These are phyloP conservation scores for Vidua chalybeata DNA, from an alignment of 2,113 vertebrate species.

Conservation along the genomic window DNA sequence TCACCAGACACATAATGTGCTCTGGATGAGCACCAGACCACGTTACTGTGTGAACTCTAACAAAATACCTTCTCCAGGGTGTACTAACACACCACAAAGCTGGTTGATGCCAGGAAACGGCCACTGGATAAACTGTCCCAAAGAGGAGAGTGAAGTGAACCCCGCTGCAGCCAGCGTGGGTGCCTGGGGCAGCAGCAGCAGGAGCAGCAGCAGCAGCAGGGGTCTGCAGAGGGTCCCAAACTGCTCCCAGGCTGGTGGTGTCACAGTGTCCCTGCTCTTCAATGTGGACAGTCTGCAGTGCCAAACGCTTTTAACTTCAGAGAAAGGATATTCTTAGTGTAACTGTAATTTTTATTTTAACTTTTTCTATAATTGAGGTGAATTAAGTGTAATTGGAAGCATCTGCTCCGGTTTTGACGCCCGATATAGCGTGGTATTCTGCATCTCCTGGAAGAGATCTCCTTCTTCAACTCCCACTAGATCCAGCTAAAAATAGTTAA, in stretches of 20 bases:
- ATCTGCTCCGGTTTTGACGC: not conserved
- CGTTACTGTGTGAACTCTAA: not conserved
- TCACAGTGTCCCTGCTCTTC: not conserved
- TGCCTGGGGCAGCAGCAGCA: not conserved
- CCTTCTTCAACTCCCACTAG: slow-evolving; percentile 29
- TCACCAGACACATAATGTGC: not conserved
- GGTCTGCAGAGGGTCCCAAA: not conserved
- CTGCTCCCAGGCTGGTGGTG: not conserved
- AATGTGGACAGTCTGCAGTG: not conserved
- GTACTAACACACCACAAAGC: not conserved
- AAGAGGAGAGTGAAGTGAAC: accelerated
- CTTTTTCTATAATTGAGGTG: slow-evolving; percentile 38
- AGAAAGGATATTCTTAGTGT: not conserved
- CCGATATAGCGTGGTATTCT: not conserved
- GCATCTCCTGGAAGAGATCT: slow-evolving; percentile 28
- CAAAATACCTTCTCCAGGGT: not conserved
- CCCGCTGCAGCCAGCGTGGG: accelerated
- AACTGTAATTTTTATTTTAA: not conserved
- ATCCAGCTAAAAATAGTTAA: slow-evolving; percentile 43
- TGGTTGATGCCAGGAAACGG: not conserved
- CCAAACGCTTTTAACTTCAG: not conserved
- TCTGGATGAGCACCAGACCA: not conserved
- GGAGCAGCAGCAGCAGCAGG: not conserved
- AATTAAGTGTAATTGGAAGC: slow-evolving; percentile 51
- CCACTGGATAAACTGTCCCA: not conserved